A percentile compares a stretch with the other conserved stretches of the same genome.
These are phyloP conservation scores for Yponomeuta sedellus DNA, from an alignment of 2,888 invertebrate genomes.

Conservation along the genomic window DNA sequence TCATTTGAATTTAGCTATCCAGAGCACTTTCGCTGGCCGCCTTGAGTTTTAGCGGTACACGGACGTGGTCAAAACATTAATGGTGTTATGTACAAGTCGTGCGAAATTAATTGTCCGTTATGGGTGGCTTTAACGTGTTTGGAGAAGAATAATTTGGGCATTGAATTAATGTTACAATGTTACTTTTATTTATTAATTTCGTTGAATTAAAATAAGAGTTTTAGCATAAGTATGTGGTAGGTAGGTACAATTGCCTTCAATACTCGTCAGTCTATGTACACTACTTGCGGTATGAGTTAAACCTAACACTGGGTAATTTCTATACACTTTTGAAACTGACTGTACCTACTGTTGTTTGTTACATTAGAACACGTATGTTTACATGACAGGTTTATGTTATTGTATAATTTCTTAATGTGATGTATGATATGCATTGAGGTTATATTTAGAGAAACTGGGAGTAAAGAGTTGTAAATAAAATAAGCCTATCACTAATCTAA, in stretches of 20 bases:
- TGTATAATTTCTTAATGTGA: neutral
- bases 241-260: no score
- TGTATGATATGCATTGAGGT: neutral
- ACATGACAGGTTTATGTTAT: neutral
- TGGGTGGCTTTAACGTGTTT: neutral
- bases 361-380: neutral
- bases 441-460: neutral
- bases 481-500: constrained; percentile 35
- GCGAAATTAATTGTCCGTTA: neutral
- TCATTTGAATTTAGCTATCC: neutral
- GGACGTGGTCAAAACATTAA: neutral
- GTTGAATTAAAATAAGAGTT: neutral
- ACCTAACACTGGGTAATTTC: neutral
- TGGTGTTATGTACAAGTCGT: neutral
- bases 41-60: neutral
- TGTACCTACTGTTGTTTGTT: neutral
- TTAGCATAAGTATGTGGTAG: neutral
- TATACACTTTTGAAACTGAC: neutral
- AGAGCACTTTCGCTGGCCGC: neutral
- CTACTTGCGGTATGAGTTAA: no score
- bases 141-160: neutral
- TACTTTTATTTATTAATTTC: neutral
- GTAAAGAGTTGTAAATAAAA: neutral
- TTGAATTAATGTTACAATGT: neutral
- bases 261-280: no score